Percentiles rank a stretch among this genome's conserved stretches.
Conservation (phyloP, 2,113 vertebrate species). For the Macquaria australasica region DNA sequence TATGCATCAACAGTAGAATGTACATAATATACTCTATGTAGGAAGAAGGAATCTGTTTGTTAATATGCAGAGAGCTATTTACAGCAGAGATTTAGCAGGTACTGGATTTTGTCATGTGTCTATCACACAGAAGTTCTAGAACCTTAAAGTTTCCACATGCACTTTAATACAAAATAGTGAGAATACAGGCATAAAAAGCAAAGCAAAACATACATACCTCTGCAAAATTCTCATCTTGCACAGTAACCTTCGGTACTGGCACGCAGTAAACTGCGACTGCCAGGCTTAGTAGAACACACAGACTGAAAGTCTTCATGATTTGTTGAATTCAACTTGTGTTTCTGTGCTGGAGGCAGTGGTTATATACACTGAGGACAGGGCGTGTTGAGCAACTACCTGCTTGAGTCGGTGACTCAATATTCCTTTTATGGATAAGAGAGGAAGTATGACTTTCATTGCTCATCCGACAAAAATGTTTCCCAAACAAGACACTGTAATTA, state of each 20-base stretch:
- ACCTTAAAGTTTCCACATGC: background rate
- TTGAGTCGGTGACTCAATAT: slow-evolving; percentile 13
- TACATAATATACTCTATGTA: background rate
- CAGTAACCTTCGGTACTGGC: slow-evolving; percentile 51
- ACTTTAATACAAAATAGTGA: background rate
- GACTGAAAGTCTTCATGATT: slow-evolving; percentile 75
- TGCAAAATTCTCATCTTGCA: slow-evolving; percentile 71
- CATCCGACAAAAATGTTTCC: slow-evolving; percentile 19
- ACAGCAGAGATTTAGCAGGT: background rate
- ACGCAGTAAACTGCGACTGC: slow-evolving; percentile 59
- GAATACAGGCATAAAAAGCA: background rate
- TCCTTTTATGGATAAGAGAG: slow-evolving; percentile 52
- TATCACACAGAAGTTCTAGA: background rate
- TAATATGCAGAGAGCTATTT: background rate
- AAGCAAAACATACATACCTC: slow-evolving; percentile 63
- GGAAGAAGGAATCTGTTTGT: background rate
- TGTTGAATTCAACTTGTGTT: slow-evolving; percentile 1
- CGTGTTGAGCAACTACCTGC: slow-evolving; percentile 50
- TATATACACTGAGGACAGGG: slow-evolving; percentile 62
- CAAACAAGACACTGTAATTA: background rate
- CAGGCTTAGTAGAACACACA: slow-evolving; percentile 68
- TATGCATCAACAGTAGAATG: background rate
- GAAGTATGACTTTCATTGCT: slow-evolving; percentile 60
- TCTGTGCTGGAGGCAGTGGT: slow-evolving; percentile 16
- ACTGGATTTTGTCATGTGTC: background rate